Evolutionary conservation across 2,113 vertebrate species (phyloP).

Genomic region (Butorides virescens): DNA sequence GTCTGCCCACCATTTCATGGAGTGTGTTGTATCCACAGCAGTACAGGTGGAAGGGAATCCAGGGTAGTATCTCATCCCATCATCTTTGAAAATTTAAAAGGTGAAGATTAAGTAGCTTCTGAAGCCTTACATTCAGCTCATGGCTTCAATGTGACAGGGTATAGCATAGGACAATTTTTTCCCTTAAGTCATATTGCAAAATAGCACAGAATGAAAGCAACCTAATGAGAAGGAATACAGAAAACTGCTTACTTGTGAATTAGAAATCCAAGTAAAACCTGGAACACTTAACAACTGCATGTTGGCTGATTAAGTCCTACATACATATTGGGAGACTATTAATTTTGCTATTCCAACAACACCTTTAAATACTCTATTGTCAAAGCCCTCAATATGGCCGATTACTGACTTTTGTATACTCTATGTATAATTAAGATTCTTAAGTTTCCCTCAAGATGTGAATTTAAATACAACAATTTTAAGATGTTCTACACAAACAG

Average conservation of each 20-base stretch:
- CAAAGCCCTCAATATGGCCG: not conserved
- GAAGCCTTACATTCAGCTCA: not conserved
- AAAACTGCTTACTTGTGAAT: not conserved
- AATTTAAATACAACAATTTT: not conserved
- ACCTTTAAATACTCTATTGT: not conserved
- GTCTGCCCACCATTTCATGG: not conserved
- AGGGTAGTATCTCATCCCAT: not conserved
- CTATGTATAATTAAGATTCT: not conserved
- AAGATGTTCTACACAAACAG: not conserved
- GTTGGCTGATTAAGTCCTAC: not conserved
- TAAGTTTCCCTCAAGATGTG: not conserved
- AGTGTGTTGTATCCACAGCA: not conserved
- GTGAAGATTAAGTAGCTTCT: not conserved
- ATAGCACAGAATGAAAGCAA: not conserved
- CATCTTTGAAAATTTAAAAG: not conserved
- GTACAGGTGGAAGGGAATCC: not conserved
- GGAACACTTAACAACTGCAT: not conserved
- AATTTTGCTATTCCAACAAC: not conserved
- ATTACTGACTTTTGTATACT: not conserved
- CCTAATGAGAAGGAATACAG: not conserved
- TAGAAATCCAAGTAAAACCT: not conserved
- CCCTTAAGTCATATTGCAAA: not conserved
- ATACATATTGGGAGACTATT: not conserved
- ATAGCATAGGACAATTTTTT: not conserved
- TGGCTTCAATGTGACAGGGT: not conserved